Conservation (phyloP, 64 coral and sea anemone genomes). For the Catalaphyllia jardinei region DNA sequence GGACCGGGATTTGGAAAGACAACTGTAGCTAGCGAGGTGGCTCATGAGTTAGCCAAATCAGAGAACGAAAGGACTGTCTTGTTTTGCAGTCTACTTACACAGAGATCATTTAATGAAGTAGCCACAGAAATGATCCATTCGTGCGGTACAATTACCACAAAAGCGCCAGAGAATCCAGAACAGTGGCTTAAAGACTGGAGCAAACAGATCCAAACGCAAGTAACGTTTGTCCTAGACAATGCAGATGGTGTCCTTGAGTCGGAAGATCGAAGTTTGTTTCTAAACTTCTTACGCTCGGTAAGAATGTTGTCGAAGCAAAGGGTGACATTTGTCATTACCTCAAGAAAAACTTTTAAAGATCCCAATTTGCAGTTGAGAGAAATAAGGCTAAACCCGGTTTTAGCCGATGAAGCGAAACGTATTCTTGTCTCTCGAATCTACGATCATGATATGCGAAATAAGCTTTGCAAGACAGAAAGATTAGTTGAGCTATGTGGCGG, state of each 20-base stretch:
- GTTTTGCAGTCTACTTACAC: conserved; percentile 21
- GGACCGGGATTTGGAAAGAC: conserved; percentile 72
- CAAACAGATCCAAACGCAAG: background rate
- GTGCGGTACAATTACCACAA: background rate
- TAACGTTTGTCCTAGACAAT: conserved; percentile 56
- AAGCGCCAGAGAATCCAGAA: conserved; percentile 1
- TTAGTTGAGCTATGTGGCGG: conserved; percentile 54
- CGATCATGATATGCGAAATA: background rate
- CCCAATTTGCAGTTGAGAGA: background rate
- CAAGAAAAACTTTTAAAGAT: conserved; percentile 2
- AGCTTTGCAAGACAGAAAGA: background rate
- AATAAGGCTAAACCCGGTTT: background rate
- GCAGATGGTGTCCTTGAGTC: conserved; percentile 41
- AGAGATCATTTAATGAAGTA: background rate
- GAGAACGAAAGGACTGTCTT: conserved; percentile 5
- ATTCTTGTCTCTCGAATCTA: background rate
- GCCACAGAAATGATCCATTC: conserved; percentile 3
- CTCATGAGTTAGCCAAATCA: conserved; percentile 8
- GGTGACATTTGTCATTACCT: conserved; percentile 59
- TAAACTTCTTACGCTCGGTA: conserved; percentile 25
- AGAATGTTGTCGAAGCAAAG: background rate
- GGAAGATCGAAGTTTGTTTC: conserved; percentile 5
- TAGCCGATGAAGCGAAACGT: background rate
- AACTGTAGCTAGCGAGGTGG: conserved; percentile 36
- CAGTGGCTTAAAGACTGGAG: conserved; percentile 43